Evolutionary conservation across 2,113 vertebrate genomes (phyloP).

Genomic region (Pseudonaja textilis): DNA sequence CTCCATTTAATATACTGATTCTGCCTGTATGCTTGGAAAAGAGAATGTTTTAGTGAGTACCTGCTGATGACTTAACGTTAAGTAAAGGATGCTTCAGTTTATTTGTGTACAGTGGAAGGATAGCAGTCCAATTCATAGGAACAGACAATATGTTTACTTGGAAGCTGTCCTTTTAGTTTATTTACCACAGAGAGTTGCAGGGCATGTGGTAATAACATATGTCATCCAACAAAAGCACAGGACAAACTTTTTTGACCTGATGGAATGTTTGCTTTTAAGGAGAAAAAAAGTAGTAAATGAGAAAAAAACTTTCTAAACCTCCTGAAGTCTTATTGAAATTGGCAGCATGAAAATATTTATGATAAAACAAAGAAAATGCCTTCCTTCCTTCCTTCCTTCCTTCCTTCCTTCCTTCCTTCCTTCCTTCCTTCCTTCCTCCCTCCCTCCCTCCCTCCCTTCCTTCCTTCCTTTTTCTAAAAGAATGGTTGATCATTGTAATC

Average conservation of each 20-base stretch:
- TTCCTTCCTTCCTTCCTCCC: neutral
- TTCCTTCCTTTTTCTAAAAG: too few species aligned
- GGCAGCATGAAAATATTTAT: neutral
- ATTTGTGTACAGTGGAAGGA: neutral
- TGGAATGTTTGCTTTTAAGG: neutral
- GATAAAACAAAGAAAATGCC: neutral
- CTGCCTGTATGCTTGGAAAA: neutral
- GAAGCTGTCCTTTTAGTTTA: neutral
- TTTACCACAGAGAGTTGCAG: neutral
- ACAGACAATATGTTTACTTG: neutral
- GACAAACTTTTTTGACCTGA: neutral
- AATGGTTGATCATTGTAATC: neutral
- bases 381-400: neutral
- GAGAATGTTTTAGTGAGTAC: neutral
- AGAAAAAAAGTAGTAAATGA: neutral
- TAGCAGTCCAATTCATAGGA: neutral
- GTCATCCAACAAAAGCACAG: neutral
- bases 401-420: neutral
- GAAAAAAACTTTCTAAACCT: neutral
- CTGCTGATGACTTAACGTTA: rapidly evolving
- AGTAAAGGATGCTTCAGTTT: rapidly evolving
- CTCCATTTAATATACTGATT: neutral
- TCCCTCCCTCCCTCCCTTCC: too few species aligned
- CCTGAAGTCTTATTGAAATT: neutral
- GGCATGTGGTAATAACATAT: neutral